Base-by-base conservation (phyloP, 64 coral and sea anemone species). In the Trachythela sp. region DNA sequence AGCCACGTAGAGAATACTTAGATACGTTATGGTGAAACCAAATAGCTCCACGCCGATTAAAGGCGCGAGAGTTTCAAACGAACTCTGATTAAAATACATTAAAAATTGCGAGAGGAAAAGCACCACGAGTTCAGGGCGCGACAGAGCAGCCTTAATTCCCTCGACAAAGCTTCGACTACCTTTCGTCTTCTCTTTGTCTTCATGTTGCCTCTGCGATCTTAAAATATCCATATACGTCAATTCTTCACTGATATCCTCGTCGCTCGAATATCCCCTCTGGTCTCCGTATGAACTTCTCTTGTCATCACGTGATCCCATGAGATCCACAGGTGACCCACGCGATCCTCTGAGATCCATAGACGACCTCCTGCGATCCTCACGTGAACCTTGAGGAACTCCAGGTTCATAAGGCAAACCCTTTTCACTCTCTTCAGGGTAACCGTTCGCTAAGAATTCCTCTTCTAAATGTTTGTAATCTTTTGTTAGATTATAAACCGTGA, bases 31-130 rank as follows among this genome's bases (percentile, higher is more conserved):
- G 3, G 75, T 80, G 38, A 80, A 80, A 30, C 37, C 75, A 80
- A 80, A 39, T 22, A 80, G 8, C 33, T 80, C 75, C 0, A 80
- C 30, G 32, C 75, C 75, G 20, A 80, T 80, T 20, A 80, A 36
- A 35, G 75, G 75, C 8, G 75, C 32, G 8, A 80, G 38, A 11
- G 75, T 80, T 37, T 80, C 75, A 8, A 80, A 80, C 13, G 75
- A 80, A 39, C 75, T 80, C 33, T 80, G 75, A 30, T 80, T 80
- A 39, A 80, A 80, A 37, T 80, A 80, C 75, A 80, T 80, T 18
- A 80, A 39, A 80, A 80, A 80, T 30, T 37, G 31, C 13, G 37
- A 37, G 15, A 80, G 2, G 20, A 80, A 80, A 4, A 80, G 37
- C 8, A 80, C 75, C 75, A 80, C 15, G 4, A 80, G 17, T 39